Conservation (phyloP, 2,888 invertebrate species). For the Lordiphosa fenestrarum region DNA sequence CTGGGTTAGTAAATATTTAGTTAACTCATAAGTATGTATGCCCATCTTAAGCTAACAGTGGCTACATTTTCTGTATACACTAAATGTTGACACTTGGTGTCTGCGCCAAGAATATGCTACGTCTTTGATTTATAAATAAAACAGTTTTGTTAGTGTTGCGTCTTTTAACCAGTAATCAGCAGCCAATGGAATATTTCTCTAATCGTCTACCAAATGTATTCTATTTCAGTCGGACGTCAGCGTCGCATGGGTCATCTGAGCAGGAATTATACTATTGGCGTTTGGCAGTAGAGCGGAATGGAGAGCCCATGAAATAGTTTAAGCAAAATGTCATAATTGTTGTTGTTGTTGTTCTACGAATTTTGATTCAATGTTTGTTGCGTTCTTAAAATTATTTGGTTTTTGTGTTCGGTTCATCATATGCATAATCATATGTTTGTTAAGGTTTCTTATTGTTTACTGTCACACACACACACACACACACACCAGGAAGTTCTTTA, state of each 20-base stretch:
- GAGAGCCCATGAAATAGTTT: constrained; percentile 1
- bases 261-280: constrained; percentile 90
- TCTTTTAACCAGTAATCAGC: constrained; percentile 29
- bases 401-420: constrained; percentile 53
- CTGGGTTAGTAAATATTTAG: constrained; percentile 45
- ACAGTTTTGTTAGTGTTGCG: constrained; percentile 41
- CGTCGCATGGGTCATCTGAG: constrained; percentile 90
- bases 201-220: constrained; percentile 19
- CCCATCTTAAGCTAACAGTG: constrained; percentile 34
- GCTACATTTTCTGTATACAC: constrained; percentile 16
- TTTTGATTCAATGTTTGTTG: constrained; percentile 62
- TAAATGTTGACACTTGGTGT: constrained; percentile 46
- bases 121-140: constrained; percentile 1
- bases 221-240: constrained; percentile 82
- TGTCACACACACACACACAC: constrained; percentile 32
- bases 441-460: constrained; percentile 47
- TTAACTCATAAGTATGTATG: constrained; percentile 24
- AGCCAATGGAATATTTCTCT: constrained; percentile 8
- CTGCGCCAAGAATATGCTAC: constrained; percentile 25
- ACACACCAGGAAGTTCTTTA: constrained; percentile 20
- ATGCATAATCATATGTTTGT: constrained; percentile 60
- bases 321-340: constrained; percentile 28
- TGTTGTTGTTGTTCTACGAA: constrained; percentile 42
- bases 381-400: constrained; percentile 46
- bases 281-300: constrained; percentile 65